phyloP scores from a whole-genome alignment of 2,797 vertebrate species.

The Falco cherrug region DNA sequence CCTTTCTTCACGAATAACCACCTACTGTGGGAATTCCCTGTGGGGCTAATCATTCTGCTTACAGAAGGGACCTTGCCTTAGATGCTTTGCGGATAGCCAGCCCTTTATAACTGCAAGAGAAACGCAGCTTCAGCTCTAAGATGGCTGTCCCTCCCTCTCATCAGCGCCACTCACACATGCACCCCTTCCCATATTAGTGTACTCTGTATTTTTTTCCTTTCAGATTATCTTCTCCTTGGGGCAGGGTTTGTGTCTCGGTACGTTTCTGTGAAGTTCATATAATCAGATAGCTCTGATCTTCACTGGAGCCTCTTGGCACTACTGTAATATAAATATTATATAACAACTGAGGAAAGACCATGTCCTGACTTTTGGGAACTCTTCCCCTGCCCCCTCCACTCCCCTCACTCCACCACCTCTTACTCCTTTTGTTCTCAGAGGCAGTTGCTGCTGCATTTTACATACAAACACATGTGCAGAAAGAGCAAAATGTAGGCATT shows the following conservation, averaged over 20 bases:
- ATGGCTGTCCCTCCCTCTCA: not conserved
- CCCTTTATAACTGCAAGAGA: not conserved
- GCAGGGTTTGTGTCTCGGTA: not conserved
- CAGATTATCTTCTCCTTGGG: not conserved
- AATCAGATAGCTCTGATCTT: slow-evolving; percentile 6
- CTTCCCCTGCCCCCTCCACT: not conserved
- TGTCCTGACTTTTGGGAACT: not conserved
- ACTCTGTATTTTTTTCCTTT: not conserved
- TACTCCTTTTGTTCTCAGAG: not conserved
- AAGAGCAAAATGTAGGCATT: not conserved
- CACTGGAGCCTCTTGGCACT: slow-evolving; percentile 10
- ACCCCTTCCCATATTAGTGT: not conserved
- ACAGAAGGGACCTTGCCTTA: not conserved
- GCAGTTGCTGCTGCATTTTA: not conserved
- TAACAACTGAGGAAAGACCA: slow-evolving; percentile 7
- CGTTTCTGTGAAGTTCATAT: not conserved
- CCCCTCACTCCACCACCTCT: not conserved
- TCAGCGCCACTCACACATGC: not conserved
- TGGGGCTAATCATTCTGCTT: slow-evolving; percentile 3
- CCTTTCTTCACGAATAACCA: slow-evolving; percentile 34
- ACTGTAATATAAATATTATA: slow-evolving; percentile 22
- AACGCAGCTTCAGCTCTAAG: not conserved
- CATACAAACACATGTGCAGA: not conserved
- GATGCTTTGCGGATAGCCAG: not conserved
- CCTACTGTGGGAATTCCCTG: not conserved